Conservation (phyloP, 2,888 invertebrate species). For the Trimorus sp. region DNA sequence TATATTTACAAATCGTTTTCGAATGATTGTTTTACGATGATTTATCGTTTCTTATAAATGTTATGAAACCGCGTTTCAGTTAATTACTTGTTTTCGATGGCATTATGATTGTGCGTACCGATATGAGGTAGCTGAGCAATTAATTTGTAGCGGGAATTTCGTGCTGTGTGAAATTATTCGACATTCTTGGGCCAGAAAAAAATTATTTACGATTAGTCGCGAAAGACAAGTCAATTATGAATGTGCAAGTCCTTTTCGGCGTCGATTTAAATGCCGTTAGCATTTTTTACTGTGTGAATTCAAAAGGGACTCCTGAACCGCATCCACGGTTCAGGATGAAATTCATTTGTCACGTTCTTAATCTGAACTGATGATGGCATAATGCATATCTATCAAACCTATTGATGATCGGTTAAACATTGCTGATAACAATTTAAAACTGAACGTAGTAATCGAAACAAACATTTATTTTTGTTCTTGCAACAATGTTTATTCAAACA, state of each 20-base stretch:
- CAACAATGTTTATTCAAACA: too few species aligned
- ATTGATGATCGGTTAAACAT: too few species aligned
- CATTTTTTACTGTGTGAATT: conserved; percentile 12
- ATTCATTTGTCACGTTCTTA: neutral
- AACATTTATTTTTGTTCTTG: too few species aligned
- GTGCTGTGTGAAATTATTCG: conserved; percentile 26
- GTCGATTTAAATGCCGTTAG: conserved; percentile 9
- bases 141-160: conserved; percentile 21
- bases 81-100: conserved; percentile 32
- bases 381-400: too few species aligned
- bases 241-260: conserved; percentile 22
- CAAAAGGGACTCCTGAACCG: neutral
- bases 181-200: conserved; percentile 16
- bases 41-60: conserved; percentile 23
- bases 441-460: too few species aligned
- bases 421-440: too few species aligned
- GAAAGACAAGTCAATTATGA: conserved; percentile 20
- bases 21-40: conserved; percentile 21
- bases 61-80: conserved; percentile 22
- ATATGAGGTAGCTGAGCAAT: conserved; percentile 11
- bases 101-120: conserved; percentile 1
- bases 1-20: too few species aligned
- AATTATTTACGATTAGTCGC: conserved; percentile 17
- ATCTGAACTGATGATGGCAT: neutral
- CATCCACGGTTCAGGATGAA: neutral